Base-by-base conservation (phyloP, 2,797 vertebrate genomes). In the Cynodonichthys magdalenae region DNA sequence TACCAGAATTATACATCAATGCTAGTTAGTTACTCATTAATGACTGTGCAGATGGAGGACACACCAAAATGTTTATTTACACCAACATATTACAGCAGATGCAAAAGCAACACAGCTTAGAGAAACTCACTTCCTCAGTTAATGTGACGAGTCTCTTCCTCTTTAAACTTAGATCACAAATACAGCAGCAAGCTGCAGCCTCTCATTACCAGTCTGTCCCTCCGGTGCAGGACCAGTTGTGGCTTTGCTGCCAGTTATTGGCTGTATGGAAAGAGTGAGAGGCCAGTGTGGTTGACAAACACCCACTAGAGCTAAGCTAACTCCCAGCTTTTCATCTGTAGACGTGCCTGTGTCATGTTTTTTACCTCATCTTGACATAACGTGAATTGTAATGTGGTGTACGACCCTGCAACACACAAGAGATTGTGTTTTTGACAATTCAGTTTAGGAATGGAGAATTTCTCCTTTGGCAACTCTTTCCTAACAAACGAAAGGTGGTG, bases 211-310 rank as follows among this genome's bases (percentile, higher is more conserved):
- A 66, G 74, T 17, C 58, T 41, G 34, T 53, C 48, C 27, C 34
- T 36, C 36, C 44, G 59, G 56, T 63, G 1, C 60, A 10, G 51
- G 48, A 64, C 54, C 54, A 44, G 60, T 41, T 61, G 63, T 49
- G 27, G 18, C 42, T 31, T 49, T 6, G n/a, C 39, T 28, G 29
- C 60, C 46, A 79, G 71, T 53, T 44, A 36, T 53, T 36, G 57
- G 59, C 63, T 68, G 41, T 29, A 63, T 66, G 80, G 71, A 82
- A 84, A 83, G 36, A 74, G 66, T 75, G 75, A 81, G 65, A 31
- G 54, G 45, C 51, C 47, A 20, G 24, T 24, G 20, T 20, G 41
- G n/a, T 1, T 52, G 69, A 66, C 59, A 66, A 41, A 56, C 63
- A 52, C 39, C 70, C 56, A 56, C 59, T 50, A 17, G n/a, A 27